Evolutionary conservation across 2,888 invertebrate species (phyloP), one percentile per base, ranked within the genome.

Genomic region (Tetragonisca angustula): DNA sequence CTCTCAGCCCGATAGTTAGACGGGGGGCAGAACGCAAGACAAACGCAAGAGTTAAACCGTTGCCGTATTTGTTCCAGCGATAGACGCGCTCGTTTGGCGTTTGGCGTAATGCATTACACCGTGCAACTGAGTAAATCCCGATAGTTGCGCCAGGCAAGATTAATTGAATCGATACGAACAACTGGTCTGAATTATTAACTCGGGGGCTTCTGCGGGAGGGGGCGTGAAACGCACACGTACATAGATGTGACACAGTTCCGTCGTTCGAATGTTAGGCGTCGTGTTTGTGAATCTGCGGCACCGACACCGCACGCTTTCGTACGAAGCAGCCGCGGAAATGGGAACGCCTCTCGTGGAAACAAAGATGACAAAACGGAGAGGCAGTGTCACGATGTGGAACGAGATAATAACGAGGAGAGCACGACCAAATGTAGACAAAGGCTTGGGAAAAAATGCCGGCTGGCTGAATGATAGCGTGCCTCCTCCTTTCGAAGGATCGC

Each of bases 101-200:
- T 70, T 70, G 76, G 70, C 76, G 62, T 62, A 50, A 61, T 68
- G 59, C 32, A 76, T 76, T 69, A 21, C 61, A 52, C 52, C 24
- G 62, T 36, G 70, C 54, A 17, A 62, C 76, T 54, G 70, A 52
- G 71, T 76, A 62, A 76, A 76, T 64, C 71, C 71, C 70, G 21
- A 76, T 76, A 71, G 71, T 27, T 64, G 62, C 52, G 17, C 71
- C 71, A 21, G 27, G 21, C 76, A n/a, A 76, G 76, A 76, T 76
- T 76, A 76, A 76, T 76, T 43, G 76, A 76, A 71, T 71, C 76
- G 76, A 76, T 71, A 75, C 65, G 74, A 75, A 27, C 74, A 62
- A 52, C 52, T 27, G 71, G 62, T 71, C 71, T 71, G 71, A 76
- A 70, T 76, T 76, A 76, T 76, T 76, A 71, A 62, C 76, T 49